These are phyloP conservation scores for Drosophila birchii DNA, from an alignment of 2,888 invertebrate genomes.

Conservation along the genomic window DNA sequence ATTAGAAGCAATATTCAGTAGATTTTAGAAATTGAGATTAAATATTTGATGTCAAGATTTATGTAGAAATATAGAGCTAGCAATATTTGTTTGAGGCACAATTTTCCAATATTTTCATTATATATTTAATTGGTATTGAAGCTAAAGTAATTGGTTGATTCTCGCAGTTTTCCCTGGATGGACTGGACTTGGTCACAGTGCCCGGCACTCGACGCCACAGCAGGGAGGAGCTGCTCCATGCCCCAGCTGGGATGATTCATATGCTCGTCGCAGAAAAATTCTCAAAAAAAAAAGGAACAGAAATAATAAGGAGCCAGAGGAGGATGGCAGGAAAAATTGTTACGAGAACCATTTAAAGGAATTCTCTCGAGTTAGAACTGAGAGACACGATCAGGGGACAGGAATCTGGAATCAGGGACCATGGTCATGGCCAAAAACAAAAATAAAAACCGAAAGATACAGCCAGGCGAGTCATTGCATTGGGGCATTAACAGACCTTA, in stretches of 20 bases:
- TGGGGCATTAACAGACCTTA: conserved; percentile 51
- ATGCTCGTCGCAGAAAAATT: conserved; percentile 55
- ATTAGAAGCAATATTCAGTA: background rate
- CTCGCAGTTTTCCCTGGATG: conserved; percentile 16
- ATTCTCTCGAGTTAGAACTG: conserved; percentile 72
- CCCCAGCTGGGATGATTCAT: conserved; percentile 73
- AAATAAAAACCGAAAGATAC: conserved; percentile 20
- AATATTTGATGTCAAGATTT: background rate
- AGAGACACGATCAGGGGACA: conserved; percentile 64
- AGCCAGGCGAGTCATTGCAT: conserved; percentile 40
- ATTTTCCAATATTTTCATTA: background rate
- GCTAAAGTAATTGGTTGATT: background rate
- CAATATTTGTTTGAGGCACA: background rate
- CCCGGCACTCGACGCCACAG: conserved; percentile 76
- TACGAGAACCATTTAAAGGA: conserved; percentile 77
- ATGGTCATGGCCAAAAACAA: conserved; percentile 61
- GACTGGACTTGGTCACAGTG: conserved; percentile 46
- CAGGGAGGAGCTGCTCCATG: conserved; percentile 72
- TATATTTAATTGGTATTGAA: too few relatives aligned
- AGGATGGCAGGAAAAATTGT: conserved; percentile 48
- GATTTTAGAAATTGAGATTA: background rate
- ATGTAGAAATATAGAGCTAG: background rate
- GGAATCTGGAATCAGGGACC: conserved; percentile 48
- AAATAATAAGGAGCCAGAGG: conserved; percentile 36
- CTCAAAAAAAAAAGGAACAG: conserved; percentile 28